These are phyloP conservation scores for Conistra vaccinii DNA, from an alignment of 2,888 invertebrate species.

Conservation along the genomic window DNA sequence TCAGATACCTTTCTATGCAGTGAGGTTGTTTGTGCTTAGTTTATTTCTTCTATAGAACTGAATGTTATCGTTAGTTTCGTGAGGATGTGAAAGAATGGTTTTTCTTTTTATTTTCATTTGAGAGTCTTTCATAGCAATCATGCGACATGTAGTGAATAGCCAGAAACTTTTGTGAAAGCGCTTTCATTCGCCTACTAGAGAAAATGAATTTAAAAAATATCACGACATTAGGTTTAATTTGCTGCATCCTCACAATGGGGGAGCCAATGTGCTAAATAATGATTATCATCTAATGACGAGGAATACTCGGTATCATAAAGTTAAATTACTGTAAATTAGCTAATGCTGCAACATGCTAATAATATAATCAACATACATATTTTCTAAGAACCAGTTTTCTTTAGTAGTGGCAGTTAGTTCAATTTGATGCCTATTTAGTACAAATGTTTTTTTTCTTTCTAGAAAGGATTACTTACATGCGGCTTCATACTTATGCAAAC, in stretches of 20 bases:
- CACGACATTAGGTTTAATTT: conserved; percentile 39
- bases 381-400: conserved; percentile 10
- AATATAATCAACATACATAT: conserved; percentile 39
- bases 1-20: conserved; percentile 51
- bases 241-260: conserved; percentile 19
- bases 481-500: conserved; percentile 11
- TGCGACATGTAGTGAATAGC: conserved; percentile 26
- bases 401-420: conserved; percentile 13
- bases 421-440: conserved; percentile 30
- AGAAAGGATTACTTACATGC: conserved; percentile 11
- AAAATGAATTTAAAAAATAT: conserved; percentile 18
- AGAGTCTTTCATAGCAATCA: conserved; percentile 20
- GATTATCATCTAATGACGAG: conserved; percentile 42
- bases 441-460: conserved; percentile 19
- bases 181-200: conserved; percentile 36
- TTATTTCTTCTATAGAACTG: conserved; percentile 10
- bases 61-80: conserved; percentile 20
- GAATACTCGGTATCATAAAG: conserved; percentile 30
- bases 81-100: conserved; percentile 14
- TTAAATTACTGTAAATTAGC: conserved; percentile 44
- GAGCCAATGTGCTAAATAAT: conserved; percentile 40
- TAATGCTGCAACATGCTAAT: conserved; percentile 43
- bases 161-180: conserved; percentile 47
- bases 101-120: conserved; percentile 26
- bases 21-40: conserved; percentile 13